A percentile compares a stretch with the other conserved stretches of the same genome.
Conservation (phyloP, 1,140 invertebrate species). For the Schlechtendalia chinensis region DNA sequence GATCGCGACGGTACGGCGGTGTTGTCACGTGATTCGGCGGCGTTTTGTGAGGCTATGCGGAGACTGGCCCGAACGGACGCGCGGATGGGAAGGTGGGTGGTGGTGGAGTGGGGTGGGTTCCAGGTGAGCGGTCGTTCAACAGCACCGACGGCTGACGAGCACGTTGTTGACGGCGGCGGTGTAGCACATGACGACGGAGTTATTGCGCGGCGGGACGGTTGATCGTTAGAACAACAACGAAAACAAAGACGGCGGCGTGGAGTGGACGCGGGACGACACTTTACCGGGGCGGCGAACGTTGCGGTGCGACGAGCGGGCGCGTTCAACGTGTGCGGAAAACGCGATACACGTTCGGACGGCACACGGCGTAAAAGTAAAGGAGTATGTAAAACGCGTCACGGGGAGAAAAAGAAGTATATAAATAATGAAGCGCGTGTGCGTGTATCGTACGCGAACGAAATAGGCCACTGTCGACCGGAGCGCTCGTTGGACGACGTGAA, state of each 20-base stretch:
- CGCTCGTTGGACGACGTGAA: neutral
- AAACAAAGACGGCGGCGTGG: too few species aligned
- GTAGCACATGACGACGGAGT: neutral
- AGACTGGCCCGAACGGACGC: too few species aligned
- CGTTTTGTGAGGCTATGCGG: neutral
- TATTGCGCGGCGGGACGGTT: neutral
- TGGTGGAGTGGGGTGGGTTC: neutral
- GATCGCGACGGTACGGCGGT: neutral
- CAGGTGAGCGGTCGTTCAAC: too few species aligned
- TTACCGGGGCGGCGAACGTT: too few species aligned
- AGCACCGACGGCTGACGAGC: neutral
- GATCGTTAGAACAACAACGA: too few species aligned
- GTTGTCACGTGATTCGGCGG: slow-evolving; percentile 27
- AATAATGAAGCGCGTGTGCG: too few species aligned
- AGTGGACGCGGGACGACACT: too few species aligned
- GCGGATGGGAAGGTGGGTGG: neutral
- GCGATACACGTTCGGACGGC: neutral
- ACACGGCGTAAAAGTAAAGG: slow-evolving; percentile 27
- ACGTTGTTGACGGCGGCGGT: slow-evolving; percentile 10
- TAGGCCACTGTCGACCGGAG: slow-evolving; percentile 18
- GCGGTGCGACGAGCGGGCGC: neutral
- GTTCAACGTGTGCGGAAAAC: slow-evolving; percentile 19
- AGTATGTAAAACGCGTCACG: neutral
- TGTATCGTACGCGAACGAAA: neutral
- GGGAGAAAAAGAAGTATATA: slow-evolving; percentile 13